Percentiles rank a stretch among this genome's conserved stretches.
These are phyloP conservation scores for Odontomyia ornata DNA, from an alignment of 2,888 invertebrate genomes.

Conservation along the genomic window DNA sequence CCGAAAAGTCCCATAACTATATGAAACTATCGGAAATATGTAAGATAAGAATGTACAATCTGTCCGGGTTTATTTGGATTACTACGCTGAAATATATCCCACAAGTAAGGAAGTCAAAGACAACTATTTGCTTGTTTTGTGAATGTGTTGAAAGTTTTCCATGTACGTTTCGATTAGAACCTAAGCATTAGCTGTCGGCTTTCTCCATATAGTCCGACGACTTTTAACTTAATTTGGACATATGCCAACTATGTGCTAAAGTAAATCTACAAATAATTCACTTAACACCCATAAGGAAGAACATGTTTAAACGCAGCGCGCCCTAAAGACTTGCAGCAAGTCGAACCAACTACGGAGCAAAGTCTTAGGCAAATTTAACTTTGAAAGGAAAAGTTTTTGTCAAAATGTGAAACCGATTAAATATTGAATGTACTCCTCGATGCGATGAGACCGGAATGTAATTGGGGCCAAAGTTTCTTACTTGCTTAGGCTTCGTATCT, in stretches of 20 bases:
- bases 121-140: too few species aligned
- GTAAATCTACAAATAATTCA: conserved; percentile 23
- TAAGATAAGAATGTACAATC: too few species aligned
- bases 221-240: conserved; percentile 25
- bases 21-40: too few species aligned
- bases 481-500: background rate
- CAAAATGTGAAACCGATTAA: conserved; percentile 28
- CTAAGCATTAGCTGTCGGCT: background rate
- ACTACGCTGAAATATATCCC: too few species aligned
- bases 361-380: conserved; percentile 12
- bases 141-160: background rate
- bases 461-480: background rate
- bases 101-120: too few species aligned
- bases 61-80: too few species aligned
- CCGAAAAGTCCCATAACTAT: too few species aligned
- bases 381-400: conserved; percentile 9
- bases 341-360: background rate
- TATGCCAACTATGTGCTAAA: conserved; percentile 9
- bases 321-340: background rate
- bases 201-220: background rate
- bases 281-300: conserved; percentile 22
- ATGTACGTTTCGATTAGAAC: conserved; percentile 2
- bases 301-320: background rate
- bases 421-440: conserved; percentile 29
- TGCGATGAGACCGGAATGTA: conserved; percentile 21